These are phyloP conservation scores for Paramuricea clavata DNA, from an alignment of 92 coral and sea anemone species.

Conservation along the genomic window DNA sequence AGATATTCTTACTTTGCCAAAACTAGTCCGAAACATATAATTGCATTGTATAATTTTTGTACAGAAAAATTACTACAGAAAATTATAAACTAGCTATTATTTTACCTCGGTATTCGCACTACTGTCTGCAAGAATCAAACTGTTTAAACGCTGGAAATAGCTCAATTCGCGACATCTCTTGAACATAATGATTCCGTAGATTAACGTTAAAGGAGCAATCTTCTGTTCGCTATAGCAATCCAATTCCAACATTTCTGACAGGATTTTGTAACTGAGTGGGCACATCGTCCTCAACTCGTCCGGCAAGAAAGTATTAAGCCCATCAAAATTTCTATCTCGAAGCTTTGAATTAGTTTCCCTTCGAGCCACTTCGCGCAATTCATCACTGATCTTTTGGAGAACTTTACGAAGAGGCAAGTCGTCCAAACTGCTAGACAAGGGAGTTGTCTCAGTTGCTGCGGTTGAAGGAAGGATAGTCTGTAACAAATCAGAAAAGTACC, in stretches of 20 bases:
- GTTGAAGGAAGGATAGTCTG: not conserved
- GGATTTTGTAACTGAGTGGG: not conserved
- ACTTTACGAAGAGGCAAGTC: not conserved
- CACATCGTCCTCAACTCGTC: not conserved
- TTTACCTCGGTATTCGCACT: not conserved
- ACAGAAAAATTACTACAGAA: not conserved
- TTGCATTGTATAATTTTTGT: not conserved
- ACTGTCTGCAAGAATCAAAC: not conserved
- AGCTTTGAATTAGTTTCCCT: not conserved
- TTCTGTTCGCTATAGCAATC: not conserved
- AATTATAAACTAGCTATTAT: not conserved
- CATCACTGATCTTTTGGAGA: not conserved
- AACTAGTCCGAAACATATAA: no score
- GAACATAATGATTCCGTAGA: not conserved
- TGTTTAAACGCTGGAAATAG: slow-evolving; percentile 1
- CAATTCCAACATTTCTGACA: not conserved
- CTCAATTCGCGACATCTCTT: not conserved
- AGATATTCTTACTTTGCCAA: no score
- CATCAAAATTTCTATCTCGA: not conserved
- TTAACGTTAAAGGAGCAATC: not conserved
- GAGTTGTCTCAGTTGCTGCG: not conserved
- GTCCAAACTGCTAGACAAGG: not conserved
- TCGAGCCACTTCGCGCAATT: slow-evolving; percentile 5
- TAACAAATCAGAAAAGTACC: not conserved
- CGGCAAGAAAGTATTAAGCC: not conserved